Percentiles rank a stretch among this genome's conserved stretches.
Evolutionary conservation across 1,140 invertebrate genomes (phyloP).

Genomic region (Brachionus manjavacas): DNA sequence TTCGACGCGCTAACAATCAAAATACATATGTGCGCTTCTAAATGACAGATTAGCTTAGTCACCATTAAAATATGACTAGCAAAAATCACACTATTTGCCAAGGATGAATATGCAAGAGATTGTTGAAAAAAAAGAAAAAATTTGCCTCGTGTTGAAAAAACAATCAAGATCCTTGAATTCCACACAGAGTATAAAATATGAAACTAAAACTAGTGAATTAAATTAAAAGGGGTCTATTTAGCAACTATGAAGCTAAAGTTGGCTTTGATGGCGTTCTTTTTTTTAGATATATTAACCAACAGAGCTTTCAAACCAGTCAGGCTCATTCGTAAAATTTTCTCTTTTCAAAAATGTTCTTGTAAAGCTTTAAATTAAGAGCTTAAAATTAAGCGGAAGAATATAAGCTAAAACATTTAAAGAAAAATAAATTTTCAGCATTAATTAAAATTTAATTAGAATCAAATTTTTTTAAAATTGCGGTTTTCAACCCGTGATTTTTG

Average conservation of each 20-base stretch:
- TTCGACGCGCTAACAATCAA: background rate
- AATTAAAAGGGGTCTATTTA: background rate
- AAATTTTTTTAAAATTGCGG: too few relatives aligned
- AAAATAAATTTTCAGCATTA: too few relatives aligned
- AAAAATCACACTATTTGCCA: background rate
- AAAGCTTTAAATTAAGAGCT: background rate
- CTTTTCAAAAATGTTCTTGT: background rate
- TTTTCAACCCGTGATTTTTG: too few relatives aligned
- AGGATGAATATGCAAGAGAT: background rate
- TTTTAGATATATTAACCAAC: background rate
- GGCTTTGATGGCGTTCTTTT: background rate
- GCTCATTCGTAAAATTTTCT: background rate
- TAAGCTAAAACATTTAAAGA: too few relatives aligned
- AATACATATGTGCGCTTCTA: background rate
- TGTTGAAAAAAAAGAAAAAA: background rate
- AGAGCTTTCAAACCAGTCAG: background rate
- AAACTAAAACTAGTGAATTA: background rate
- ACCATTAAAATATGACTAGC: background rate
- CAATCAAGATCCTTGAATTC: background rate
- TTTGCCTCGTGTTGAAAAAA: background rate
- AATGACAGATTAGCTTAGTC: background rate
- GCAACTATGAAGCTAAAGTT: background rate
- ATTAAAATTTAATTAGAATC: background rate
- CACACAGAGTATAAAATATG: background rate
- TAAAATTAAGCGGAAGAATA: background rate